Evolutionary conservation across 1,140 invertebrate species (phyloP).

Genomic region (Solenopsis invicta): DNA sequence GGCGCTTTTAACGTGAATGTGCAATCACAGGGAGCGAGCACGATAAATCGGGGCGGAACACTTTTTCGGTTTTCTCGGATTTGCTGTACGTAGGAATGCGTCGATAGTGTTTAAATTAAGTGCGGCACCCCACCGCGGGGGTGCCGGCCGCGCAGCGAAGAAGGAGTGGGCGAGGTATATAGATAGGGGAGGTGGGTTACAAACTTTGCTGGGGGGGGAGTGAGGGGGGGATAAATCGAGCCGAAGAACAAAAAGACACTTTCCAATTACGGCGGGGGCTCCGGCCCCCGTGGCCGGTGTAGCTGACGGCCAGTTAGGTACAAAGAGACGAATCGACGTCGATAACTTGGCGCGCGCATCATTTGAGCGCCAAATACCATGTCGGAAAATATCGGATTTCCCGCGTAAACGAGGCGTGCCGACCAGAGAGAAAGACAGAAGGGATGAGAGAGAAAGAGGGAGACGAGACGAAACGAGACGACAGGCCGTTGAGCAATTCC

Average conservation of each 20-base stretch:
- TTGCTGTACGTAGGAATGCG: constrained; percentile 48
- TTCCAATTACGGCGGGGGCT: constrained; percentile 51
- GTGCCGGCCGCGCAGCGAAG: no score
- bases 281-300: constrained; percentile 21
- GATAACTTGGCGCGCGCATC: constrained; percentile 62
- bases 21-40: constrained; percentile 29
- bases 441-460: background rate
- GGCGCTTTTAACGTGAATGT: constrained; percentile 54
- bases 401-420: constrained; percentile 62
- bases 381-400: constrained; percentile 65
- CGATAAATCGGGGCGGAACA: constrained; percentile 38
- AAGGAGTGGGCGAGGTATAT: background rate
- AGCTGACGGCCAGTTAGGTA: constrained; percentile 60
- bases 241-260: constrained; percentile 59
- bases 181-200: background rate
- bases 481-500: constrained; percentile 32
- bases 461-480: background rate
- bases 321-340: constrained; percentile 64
- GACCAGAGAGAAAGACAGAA: background rate
- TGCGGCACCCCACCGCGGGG: background rate
- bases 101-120: constrained; percentile 50
- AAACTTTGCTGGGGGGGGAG: constrained; percentile 23
- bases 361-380: constrained; percentile 66
- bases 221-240: constrained; percentile 10
- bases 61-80: constrained; percentile 33